Evolutionary conservation across 2,888 invertebrate genomes (phyloP).

Genomic region (Amiota communis): DNA sequence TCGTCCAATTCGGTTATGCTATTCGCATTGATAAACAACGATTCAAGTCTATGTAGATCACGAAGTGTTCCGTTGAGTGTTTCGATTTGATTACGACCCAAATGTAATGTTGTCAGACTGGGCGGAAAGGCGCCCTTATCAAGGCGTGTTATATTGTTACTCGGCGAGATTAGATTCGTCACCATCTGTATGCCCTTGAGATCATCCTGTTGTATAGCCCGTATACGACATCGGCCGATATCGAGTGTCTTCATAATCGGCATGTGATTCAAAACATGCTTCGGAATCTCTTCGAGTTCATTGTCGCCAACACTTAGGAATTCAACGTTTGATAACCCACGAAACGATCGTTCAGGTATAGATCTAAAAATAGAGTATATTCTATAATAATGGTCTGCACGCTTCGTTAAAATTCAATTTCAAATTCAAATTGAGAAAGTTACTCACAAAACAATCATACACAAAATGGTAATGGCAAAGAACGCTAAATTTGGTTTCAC

Average conservation of each 20-base stretch:
- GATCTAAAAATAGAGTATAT: conserved; percentile 75
- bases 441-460: too few relatives aligned
- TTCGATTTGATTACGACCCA: conserved; percentile 83
- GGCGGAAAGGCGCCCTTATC: conserved; percentile 82
- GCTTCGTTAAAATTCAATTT: neutral
- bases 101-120: conserved; percentile 80
- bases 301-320: conserved; percentile 89
- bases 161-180: conserved; percentile 82
- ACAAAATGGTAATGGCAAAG: too few relatives aligned
- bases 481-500: too few relatives aligned
- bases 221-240: conserved; percentile 86
- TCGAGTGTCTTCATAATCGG: conserved; percentile 86
- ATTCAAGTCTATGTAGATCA: conserved; percentile 81
- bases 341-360: conserved; percentile 82
- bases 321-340: conserved; percentile 82
- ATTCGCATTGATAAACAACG: conserved; percentile 86
- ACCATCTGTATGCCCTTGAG: conserved; percentile 82
- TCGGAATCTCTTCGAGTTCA: conserved; percentile 82
- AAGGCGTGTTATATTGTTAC: conserved; percentile 82
- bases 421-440: too few relatives aligned
- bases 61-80: conserved; percentile 85
- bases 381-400: neutral
- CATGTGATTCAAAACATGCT: conserved; percentile 82
- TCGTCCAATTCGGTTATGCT: conserved; percentile 82
- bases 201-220: conserved; percentile 81